Base-by-base conservation (phyloP, 2,888 invertebrate species). In the Dioctria linearis region DNA sequence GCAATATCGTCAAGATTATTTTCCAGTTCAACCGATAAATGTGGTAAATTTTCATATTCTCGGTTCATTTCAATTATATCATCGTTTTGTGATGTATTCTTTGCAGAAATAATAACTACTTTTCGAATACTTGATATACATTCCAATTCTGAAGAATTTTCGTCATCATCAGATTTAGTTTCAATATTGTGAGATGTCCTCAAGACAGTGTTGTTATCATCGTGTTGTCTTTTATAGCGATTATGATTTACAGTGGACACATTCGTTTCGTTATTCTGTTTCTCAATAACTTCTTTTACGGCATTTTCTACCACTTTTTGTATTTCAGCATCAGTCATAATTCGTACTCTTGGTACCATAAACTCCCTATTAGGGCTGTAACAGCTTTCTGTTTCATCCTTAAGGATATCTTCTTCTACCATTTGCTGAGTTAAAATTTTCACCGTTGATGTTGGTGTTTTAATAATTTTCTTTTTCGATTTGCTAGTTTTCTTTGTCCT, bases 261-360 rank as follows among this genome's bases (percentile, higher is more conserved):
- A 3, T 67, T 9, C 49, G 11, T 25, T 67, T 6, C n/a, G 0
- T 39, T 2, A 43, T 67, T n/a, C 5, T 69, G 46, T 49, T 69
- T 6, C 3, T 13, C 63, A 4, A 82, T 79, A 37, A 82, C 78
- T 59, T 82, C 81, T 66, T 67, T 79, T 40, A 82, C 80, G 3
- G 80, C 83, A 49, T 8, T 69, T 67, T 83, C 83, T 5, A 83
- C 80, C 37, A 82, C 81, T 65, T 80, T 80, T 43, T 80, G 67
- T 6, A 83, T 82, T 73, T 83, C 82, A 8, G 65, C 76, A 13
- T 83, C 83, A 8, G 80, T 80, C 80, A 83, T 79, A 6, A 81
- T 42, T 4, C 82, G 80, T 65, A 81, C 43, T 40, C 57, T 69
- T 49, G 82, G 79, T 5, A 13, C 13, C 6, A 8, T 2, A 49